These are phyloP conservation scores for Biston betularia DNA, from an alignment of 2,888 invertebrate species.

Conservation along the genomic window DNA sequence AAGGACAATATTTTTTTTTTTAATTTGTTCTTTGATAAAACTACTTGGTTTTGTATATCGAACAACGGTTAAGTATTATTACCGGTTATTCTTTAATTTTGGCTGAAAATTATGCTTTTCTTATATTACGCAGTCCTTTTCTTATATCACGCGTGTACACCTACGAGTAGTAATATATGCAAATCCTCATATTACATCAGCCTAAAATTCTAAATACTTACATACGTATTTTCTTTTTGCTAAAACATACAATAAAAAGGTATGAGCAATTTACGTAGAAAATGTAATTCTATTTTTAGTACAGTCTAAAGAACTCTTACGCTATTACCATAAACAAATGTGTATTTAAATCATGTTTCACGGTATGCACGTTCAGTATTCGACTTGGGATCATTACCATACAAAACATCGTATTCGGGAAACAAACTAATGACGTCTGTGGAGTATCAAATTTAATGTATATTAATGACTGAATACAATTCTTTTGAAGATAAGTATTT, in stretches of 20 bases:
- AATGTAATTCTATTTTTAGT: not conserved
- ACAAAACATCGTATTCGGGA: slow-evolving; percentile 19
- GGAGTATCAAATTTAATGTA: slow-evolving; percentile 22
- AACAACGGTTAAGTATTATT: too few species aligned
- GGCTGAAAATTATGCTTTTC: too few species aligned
- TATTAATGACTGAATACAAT: slow-evolving; percentile 14
- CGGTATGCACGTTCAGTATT: slow-evolving; percentile 9
- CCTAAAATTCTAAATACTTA: not conserved
- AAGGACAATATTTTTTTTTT: too few species aligned
- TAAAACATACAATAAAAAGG: not conserved
- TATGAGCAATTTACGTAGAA: not conserved
- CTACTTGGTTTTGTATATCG: too few species aligned
- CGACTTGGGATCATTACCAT: slow-evolving; percentile 11
- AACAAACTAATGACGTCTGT: slow-evolving; percentile 25
- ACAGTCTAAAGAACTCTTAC: slow-evolving; percentile 2
- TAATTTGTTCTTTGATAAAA: too few species aligned
- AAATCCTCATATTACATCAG: too few species aligned
- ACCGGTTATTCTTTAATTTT: too few species aligned
- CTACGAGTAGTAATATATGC: too few species aligned
- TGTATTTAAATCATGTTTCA: slow-evolving; percentile 9
- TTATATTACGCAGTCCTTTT: too few species aligned
- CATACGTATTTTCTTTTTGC: not conserved
- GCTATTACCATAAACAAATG: slow-evolving; percentile 4
- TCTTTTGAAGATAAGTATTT: slow-evolving; percentile 3
- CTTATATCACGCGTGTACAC: too few species aligned